Evolutionary conservation across 2,113 vertebrate genomes (phyloP).

Genomic region (Chamaetylas fuelleborni): DNA sequence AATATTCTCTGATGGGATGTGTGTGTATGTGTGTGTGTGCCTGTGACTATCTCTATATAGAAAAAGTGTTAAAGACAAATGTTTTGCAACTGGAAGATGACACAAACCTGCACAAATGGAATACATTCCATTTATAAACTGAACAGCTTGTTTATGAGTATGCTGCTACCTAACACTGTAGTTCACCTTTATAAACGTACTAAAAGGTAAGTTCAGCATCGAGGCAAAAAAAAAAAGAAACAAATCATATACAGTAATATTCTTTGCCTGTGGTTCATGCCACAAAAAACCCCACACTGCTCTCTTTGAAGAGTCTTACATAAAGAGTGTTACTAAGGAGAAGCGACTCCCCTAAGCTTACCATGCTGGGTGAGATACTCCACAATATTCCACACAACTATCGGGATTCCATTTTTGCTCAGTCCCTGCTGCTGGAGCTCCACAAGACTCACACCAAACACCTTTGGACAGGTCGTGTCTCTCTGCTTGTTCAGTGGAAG

Average conservation of each 20-base stretch:
- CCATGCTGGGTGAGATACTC: conserved; percentile 82
- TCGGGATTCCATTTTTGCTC: conserved; percentile 79
- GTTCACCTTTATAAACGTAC: background rate
- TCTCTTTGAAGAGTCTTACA: background rate
- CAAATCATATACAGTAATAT: background rate
- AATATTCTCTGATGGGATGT: background rate
- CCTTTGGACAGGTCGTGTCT: conserved; percentile 12
- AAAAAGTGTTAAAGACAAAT: background rate
- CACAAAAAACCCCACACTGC: background rate
- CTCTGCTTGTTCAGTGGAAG: conserved; percentile 74
- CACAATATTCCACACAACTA: conserved; percentile 81
- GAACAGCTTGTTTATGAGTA: background rate
- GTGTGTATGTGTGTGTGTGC: rapidly evolving
- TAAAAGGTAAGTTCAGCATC: background rate
- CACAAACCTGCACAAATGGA: background rate
- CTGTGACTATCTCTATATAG: rapidly evolving
- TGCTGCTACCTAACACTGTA: background rate
- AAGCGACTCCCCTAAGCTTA: conserved; percentile 52
- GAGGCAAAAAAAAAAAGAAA: background rate
- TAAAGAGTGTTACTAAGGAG: background rate
- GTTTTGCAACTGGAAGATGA: background rate
- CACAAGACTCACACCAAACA: conserved; percentile 80
- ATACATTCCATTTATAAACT: background rate
- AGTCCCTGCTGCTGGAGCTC: conserved; percentile 79
- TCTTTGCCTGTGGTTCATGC: background rate